Base-by-base conservation (phyloP, 2,113 vertebrate genomes). In the Phasianus colchicus region DNA sequence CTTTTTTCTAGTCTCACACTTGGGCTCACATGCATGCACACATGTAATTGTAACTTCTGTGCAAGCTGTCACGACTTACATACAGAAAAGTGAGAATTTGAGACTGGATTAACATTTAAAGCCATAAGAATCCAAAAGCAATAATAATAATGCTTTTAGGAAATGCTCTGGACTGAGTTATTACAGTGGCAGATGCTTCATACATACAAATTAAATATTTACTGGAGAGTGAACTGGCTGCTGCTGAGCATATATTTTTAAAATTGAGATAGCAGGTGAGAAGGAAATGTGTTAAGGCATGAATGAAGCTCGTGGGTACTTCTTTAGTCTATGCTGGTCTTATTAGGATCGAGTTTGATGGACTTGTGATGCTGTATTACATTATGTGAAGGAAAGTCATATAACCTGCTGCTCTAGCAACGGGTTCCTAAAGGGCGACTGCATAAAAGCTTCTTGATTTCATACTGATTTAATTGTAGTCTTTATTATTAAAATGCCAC, bases 401-500 rank as follows among this genome's bases (percentile, higher is more conserved):
- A 20, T 11, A 72, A 43, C 17, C 13, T 22, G 20, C 25, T 69
- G 25, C 21, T 70, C 29, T 73, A 40, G 52, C 55, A 88, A 78
- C 65, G 48, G 48, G 17, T 43, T 79, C 25, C 84, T 80, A 83
- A 83, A 67, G 50, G 38, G 64, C 47, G 55, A 40, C n/a, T 43
- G 32, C 25, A 9, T 82, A 75, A 73, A 60, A 82, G 50, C 27
- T 86, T 91, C 25, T 83, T 57, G 71, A 69, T 90, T 83, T 38
- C n/a, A 25, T 79, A 80, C 52, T 24, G 30, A 86, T 64, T 81
- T 93, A 86, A 48, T 63, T 92, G 50, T 80, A 86, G 78, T 76
- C 22, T 65, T 74, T 83, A 60, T 86, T 92, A 86, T 89, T 94
- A 83, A 85, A 88, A 77, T 80, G 13, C 21, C 25, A 70, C 17